These are phyloP conservation scores for Macrostomum lignano DNA, from an alignment of 1,140 invertebrate species.

Conservation along the genomic window DNA sequence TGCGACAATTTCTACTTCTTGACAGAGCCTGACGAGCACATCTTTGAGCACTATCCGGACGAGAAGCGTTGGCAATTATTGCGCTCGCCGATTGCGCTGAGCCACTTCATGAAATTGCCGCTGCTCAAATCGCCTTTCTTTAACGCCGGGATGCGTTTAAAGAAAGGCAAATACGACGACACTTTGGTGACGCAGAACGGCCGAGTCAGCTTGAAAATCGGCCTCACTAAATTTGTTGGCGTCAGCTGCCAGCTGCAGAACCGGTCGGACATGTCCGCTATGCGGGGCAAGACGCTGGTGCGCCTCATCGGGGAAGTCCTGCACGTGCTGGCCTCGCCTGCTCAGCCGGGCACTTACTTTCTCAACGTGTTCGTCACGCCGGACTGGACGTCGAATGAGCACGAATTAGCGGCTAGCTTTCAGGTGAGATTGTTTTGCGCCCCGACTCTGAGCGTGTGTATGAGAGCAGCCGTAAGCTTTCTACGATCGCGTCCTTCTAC, in stretches of 20 bases:
- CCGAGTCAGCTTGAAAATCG: slow-evolving; percentile 1
- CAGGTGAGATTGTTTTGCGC: too few relatives aligned
- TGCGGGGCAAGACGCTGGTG: not conserved
- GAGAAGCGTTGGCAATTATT: slow-evolving; percentile 32
- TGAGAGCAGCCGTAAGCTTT: not conserved
- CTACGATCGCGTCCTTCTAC: too few relatives aligned
- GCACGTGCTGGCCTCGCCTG: not conserved
- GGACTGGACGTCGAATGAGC: slow-evolving; percentile 3
- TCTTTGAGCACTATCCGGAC: slow-evolving; percentile 32
- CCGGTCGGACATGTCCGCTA: not conserved
- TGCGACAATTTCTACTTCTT: slow-evolving; percentile 30
- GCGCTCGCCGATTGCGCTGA: slow-evolving; percentile 27
- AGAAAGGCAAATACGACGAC: slow-evolving; percentile 1
- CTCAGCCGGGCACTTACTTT: slow-evolving; percentile 3
- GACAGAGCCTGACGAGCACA: slow-evolving; percentile 32
- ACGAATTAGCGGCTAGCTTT: slow-evolving; percentile 3
- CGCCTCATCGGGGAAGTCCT: not conserved
- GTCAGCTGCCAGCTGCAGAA: not conserved
- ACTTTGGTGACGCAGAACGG: slow-evolving; percentile 2
- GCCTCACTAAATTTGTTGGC: not conserved
- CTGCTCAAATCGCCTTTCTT: slow-evolving; percentile 24
- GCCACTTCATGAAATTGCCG: slow-evolving; percentile 30
- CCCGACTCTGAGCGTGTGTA: too few relatives aligned
- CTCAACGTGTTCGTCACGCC: slow-evolving; percentile 1
- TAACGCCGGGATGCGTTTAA: slow-evolving; percentile 8